phyloP scores from a whole-genome alignment of 2,888 invertebrate species.

The Clepsis dumicolana region DNA sequence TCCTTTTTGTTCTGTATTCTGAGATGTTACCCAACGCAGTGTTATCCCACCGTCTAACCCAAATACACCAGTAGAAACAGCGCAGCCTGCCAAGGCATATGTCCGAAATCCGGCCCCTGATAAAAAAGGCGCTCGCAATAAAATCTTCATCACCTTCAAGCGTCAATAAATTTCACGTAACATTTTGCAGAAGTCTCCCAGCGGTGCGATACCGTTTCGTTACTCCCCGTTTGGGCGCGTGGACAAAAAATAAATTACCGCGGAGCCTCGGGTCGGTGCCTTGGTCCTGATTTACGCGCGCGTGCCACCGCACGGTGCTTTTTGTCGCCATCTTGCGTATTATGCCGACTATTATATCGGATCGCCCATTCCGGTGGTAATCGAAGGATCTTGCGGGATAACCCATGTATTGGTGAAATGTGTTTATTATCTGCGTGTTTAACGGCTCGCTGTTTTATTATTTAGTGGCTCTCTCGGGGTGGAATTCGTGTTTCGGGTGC shows the following conservation, averaged over 20 bases:
- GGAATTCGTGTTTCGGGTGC: not conserved
- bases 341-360: conserved; percentile 32
- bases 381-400: conserved; percentile 30
- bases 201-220: conserved; percentile 43
- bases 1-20: too few species aligned
- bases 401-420: conserved; percentile 28
- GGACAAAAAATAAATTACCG: conserved; percentile 44
- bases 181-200: conserved; percentile 41
- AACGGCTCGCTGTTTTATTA: conserved; percentile 4
- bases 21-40: too few species aligned
- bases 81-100: not conserved
- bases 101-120: not conserved
- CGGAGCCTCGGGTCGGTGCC: conserved; percentile 14
- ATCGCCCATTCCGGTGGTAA: conserved; percentile 32
- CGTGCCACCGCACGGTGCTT: conserved; percentile 27
- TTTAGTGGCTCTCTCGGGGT: not conserved
- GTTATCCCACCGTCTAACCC: too few species aligned
- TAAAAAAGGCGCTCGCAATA: conserved; percentile 25
- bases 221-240: conserved; percentile 31
- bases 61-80: too few species aligned
- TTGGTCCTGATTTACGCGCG: conserved; percentile 35
- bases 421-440: conserved; percentile 32
- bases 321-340: conserved; percentile 36
- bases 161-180: conserved; percentile 41
- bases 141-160: conserved; percentile 39